phyloP scores from a whole-genome alignment of 2,797 vertebrate genomes.

The Danio choprae region DNA sequence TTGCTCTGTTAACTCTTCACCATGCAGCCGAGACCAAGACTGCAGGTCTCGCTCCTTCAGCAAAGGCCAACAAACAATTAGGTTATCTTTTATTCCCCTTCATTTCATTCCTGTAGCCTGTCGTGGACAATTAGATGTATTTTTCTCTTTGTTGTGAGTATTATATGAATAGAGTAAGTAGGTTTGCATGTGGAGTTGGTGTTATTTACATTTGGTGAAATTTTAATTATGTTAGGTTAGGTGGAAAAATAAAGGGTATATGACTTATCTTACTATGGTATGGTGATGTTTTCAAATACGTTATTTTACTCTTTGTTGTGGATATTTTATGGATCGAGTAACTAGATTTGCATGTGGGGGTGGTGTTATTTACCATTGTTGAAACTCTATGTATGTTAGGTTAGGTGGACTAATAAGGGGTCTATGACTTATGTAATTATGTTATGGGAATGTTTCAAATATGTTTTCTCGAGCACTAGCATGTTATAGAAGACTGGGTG shows the following conservation, averaged over 20 bases:
- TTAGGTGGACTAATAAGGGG: slow-evolving; percentile 37
- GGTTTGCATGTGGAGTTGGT: neutral
- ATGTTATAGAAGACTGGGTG: slow-evolving; percentile 25
- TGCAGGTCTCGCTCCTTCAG: slow-evolving; percentile 50
- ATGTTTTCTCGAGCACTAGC: slow-evolving; percentile 21
- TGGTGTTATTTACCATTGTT: no score
- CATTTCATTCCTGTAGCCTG: slow-evolving; percentile 38
- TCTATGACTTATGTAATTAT: slow-evolving; percentile 44
- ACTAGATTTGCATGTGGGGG: no score
- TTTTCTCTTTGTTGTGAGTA: slow-evolving; percentile 22
- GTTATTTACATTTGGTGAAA: slow-evolving; percentile 7
- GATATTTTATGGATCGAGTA: no score
- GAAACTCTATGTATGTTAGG: slow-evolving; percentile 6
- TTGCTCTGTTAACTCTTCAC: slow-evolving; percentile 60
- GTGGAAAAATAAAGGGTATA: no score
- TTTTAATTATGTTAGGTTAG: no score
- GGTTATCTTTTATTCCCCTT: slow-evolving; percentile 51
- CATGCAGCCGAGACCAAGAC: slow-evolving; percentile 53
- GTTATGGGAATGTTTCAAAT: slow-evolving; percentile 29
- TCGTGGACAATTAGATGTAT: slow-evolving; percentile 39
- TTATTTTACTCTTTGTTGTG: no score
- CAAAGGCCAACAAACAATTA: slow-evolving; percentile 57
- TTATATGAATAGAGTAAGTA: neutral
- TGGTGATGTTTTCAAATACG: no score
- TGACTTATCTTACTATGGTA: no score